Conservation (phyloP, 92 coral and sea anemone genomes). For the Zoanthus sansibaricus region DNA sequence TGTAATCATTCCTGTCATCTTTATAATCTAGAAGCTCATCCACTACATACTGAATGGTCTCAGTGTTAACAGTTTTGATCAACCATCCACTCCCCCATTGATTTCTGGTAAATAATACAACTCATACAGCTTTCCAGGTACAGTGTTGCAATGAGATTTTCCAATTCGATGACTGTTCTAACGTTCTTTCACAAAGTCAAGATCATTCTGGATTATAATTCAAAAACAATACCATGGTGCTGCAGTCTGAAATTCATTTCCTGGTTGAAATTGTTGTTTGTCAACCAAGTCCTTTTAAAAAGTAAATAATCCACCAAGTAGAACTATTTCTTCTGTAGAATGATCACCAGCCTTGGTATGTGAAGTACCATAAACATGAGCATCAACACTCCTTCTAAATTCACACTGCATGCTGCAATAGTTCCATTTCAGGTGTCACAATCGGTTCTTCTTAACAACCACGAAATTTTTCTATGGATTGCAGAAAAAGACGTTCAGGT, state of each 20-base stretch:
- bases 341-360: constrained; percentile 61
- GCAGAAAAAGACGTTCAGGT: constrained; percentile 54
- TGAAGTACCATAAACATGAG: constrained; percentile 55
- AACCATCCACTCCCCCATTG: constrained; percentile 58
- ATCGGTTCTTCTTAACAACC: constrained; percentile 58
- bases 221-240: constrained; percentile 65
- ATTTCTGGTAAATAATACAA: constrained; percentile 61
- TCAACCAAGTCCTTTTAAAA: constrained; percentile 58
- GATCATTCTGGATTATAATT: constrained; percentile 51
- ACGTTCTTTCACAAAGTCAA: constrained; percentile 63
- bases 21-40: constrained; percentile 51
- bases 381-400: constrained; percentile 57
- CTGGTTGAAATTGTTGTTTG: constrained; percentile 46
- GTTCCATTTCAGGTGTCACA: constrained; percentile 65
- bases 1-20: constrained; percentile 36
- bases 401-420: constrained; percentile 65
- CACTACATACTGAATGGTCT: constrained; percentile 32
- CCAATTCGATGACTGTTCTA: constrained; percentile 74
- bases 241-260: constrained; percentile 55
- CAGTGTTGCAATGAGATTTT: constrained; percentile 63
- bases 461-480: constrained; percentile 51
- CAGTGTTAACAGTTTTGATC: background rate
- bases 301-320: constrained; percentile 69
- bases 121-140: constrained; percentile 69
- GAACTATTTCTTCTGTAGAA: constrained; percentile 52